A percentile compares a stretch with the other conserved stretches of the same genome.
Evolutionary conservation across 2,113 vertebrate genomes (phyloP).

Genomic region (Amia ocellicauda): DNA sequence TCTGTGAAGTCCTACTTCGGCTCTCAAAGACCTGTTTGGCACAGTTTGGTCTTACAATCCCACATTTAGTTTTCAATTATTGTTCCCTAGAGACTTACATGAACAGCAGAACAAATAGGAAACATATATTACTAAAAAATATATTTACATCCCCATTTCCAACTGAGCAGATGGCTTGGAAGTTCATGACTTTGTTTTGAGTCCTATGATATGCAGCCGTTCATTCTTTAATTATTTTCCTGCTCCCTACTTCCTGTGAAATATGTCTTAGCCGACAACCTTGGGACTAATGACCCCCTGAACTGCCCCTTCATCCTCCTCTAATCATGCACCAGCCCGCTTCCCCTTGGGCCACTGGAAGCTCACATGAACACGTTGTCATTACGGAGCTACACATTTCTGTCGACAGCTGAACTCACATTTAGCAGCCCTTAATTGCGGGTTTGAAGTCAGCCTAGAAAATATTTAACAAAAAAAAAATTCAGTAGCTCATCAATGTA

Average conservation of each 20-base stretch:
- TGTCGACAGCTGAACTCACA: too few species aligned
- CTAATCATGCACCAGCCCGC: neutral
- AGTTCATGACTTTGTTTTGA: neutral
- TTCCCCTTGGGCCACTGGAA: neutral
- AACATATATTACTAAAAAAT: slow-evolving; percentile 9
- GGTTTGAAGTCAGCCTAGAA: too few species aligned
- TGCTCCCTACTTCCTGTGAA: too few species aligned
- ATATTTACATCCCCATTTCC: slow-evolving; percentile 21
- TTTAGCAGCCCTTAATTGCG: neutral
- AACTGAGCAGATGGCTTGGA: slow-evolving; percentile 44
- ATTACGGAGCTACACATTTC: neutral
- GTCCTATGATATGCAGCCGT: too few species aligned
- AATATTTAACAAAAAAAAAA: too few species aligned
- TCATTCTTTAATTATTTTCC: too few species aligned
- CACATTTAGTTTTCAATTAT: too few species aligned
- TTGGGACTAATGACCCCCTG: neutral
- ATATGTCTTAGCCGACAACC: neutral
- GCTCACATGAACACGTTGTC: neutral
- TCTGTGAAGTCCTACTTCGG: too few species aligned
- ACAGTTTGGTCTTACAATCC: too few species aligned
- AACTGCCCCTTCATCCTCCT: neutral
- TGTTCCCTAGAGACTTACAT: slow-evolving; percentile 4
- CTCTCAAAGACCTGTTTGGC: too few species aligned
- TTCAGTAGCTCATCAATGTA: too few species aligned
- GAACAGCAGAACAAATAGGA: neutral